Conservation (phyloP, 92 coral and sea anemone species). For the Siderastrea siderea region DNA sequence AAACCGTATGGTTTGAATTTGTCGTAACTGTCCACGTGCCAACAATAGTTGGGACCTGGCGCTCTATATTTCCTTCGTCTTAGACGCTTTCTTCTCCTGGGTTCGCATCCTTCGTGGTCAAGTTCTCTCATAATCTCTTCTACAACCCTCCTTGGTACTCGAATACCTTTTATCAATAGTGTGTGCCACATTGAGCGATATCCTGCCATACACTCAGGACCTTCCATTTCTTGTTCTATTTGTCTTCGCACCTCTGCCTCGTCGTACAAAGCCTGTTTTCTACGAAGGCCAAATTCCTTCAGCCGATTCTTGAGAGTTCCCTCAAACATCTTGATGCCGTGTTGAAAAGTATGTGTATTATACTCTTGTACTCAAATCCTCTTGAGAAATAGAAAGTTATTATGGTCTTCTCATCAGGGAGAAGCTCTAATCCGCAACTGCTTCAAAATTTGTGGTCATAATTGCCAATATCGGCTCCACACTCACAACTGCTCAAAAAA, state of each 20-base stretch:
- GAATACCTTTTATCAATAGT: conserved; percentile 14
- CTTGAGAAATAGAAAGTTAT: conserved; percentile 50
- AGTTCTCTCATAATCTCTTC: conserved; percentile 16
- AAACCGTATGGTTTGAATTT: conserved; percentile 48
- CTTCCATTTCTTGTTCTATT: conserved; percentile 17
- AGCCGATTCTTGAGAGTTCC: conserved; percentile 46
- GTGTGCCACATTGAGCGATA: conserved; percentile 52
- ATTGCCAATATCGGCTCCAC: background rate
- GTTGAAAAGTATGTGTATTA: conserved; percentile 35
- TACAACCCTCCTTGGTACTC: conserved; percentile 25
- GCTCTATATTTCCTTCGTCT: conserved; percentile 20
- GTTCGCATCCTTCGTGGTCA: conserved; percentile 41
- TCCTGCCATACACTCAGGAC: conserved; percentile 51
- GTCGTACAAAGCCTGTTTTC: conserved; percentile 27
- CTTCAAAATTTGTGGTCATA: background rate
- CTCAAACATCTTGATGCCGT: conserved; percentile 44
- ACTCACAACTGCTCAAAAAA: too few species aligned
- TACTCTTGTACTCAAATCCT: conserved; percentile 62
- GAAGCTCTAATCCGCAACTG: conserved; percentile 7
- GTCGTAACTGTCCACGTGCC: conserved; percentile 39
- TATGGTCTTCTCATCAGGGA: conserved; percentile 21
- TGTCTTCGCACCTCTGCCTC: conserved; percentile 29
- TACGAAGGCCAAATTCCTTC: conserved; percentile 44
- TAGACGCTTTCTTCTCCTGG: conserved; percentile 29
- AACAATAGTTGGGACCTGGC: conserved; percentile 49